These are phyloP conservation scores for Lethenteron reissneri DNA, from an alignment of 2,113 vertebrate species.

Conservation along the genomic window DNA sequence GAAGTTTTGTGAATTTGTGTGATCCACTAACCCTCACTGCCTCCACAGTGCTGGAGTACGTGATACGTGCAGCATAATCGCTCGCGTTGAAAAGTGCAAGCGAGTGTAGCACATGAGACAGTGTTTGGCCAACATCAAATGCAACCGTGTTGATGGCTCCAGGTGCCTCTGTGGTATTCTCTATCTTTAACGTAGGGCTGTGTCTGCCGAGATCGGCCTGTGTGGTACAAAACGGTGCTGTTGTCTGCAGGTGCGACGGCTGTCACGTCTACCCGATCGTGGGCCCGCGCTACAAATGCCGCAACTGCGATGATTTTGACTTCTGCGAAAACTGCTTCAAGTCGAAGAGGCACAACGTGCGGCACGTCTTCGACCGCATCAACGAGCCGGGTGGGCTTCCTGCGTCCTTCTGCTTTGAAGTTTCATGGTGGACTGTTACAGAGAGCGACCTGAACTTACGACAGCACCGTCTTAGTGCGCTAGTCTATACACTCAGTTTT, in stretches of 20 bases:
- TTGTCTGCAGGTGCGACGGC: slow-evolving; percentile 54
- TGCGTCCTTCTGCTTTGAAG: not conserved
- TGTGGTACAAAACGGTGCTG: not conserved
- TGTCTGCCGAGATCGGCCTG: not conserved
- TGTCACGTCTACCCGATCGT: slow-evolving; percentile 98
- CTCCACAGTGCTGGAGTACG: too few relatives aligned
- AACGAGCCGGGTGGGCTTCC: slow-evolving; percentile 55
- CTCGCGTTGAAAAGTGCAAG: too few relatives aligned
- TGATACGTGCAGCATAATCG: too few relatives aligned
- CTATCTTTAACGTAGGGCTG: too few relatives aligned
- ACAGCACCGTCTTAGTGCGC: too few relatives aligned
- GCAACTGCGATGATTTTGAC: slow-evolving; percentile 90
- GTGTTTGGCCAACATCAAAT: too few relatives aligned
- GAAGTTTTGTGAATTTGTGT: too few relatives aligned
- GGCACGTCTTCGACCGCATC: slow-evolving; percentile 82
- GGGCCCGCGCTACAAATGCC: slow-evolving; percentile 80
- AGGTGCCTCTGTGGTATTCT: too few relatives aligned
- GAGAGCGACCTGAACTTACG: not conserved
- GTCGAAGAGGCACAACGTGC: slow-evolving; percentile 63
- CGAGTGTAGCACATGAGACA: too few relatives aligned
- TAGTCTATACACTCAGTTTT: too few relatives aligned
- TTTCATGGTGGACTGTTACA: not conserved
- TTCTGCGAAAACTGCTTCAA: slow-evolving; percentile 95
- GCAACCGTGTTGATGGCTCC: too few relatives aligned
- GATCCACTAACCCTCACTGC: too few relatives aligned